These are phyloP conservation scores for Dione vanillae DNA, from an alignment of 2,888 invertebrate species.

Conservation along the genomic window DNA sequence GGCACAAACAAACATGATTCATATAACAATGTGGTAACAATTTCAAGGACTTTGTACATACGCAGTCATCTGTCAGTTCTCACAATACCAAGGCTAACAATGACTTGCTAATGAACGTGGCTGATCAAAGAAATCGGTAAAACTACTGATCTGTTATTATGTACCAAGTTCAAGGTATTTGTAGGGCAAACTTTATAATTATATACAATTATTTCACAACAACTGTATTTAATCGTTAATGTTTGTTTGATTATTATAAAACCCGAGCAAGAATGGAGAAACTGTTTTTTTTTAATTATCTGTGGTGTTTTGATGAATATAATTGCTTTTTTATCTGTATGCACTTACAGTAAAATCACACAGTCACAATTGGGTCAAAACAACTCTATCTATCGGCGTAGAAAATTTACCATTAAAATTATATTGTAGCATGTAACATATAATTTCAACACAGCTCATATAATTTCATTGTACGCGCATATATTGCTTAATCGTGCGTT, in stretches of 20 bases:
- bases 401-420: no score
- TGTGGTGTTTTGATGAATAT: neutral
- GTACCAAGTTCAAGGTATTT: neutral
- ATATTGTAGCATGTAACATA: neutral
- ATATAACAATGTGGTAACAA: conserved; percentile 32
- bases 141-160: neutral
- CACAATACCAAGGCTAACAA: conserved; percentile 33
- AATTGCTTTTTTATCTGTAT: neutral
- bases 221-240: neutral
- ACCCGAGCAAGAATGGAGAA: neutral
- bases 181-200: neutral
- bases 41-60: conserved; percentile 33
- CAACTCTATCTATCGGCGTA: no score
- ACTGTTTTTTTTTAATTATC: neutral
- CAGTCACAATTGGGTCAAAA: neutral
- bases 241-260: neutral
- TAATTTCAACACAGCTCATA: neutral
- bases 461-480: neutral
- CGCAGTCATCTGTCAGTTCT: conserved; percentile 36
- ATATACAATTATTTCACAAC: neutral
- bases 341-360: no score
- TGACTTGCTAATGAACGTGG: conserved; percentile 12
- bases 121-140: conserved; percentile 19
- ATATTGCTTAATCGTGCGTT: neutral
- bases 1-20: conserved; percentile 26